These are phyloP conservation scores for Rynchops niger DNA, from an alignment of 2,113 vertebrate genomes.

Conservation along the genomic window DNA sequence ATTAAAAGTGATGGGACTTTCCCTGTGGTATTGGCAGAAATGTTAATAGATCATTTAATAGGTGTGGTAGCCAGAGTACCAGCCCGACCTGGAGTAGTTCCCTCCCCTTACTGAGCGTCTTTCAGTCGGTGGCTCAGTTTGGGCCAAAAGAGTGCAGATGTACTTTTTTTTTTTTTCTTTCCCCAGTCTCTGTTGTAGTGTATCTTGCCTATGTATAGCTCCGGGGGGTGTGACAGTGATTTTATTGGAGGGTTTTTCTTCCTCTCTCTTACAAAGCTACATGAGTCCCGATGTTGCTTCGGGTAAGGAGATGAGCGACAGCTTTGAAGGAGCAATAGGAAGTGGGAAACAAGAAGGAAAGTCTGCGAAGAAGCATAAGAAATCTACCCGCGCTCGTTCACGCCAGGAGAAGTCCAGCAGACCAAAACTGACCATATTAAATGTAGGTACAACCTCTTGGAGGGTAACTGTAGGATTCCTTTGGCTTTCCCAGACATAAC, in stretches of 20 bases:
- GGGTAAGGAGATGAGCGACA: conserved; percentile 92
- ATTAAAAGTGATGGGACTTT: not conserved
- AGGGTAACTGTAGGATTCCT: not conserved
- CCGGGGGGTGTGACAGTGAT: rapidly evolving
- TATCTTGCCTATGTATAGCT: not conserved
- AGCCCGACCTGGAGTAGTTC: not conserved
- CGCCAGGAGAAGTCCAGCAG: conserved; percentile 91
- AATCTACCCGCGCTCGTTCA: conserved; percentile 89
- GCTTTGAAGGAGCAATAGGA: conserved; percentile 84
- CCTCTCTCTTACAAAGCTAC: conserved; percentile 54
- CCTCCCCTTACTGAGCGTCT: not conserved
- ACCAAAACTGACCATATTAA: conserved; percentile 95
- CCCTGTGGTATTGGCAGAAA: not conserved
- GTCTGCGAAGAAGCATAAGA: conserved; percentile 86
- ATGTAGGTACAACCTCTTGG: conserved; percentile 72
- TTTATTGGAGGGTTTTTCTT: not conserved
- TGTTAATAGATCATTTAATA: not conserved
- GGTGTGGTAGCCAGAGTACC: not conserved
- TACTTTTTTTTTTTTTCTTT: not conserved
- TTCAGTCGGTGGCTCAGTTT: not conserved
- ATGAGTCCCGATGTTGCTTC: conserved; percentile 87
- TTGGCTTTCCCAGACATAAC: not conserved
- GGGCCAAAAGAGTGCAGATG: not conserved
- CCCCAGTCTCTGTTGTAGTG: not conserved
- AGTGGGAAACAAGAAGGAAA: conserved; percentile 88